Evolutionary conservation across 2,797 vertebrate species (phyloP).

Genomic region (Hydrocynus forskahlii): DNA sequence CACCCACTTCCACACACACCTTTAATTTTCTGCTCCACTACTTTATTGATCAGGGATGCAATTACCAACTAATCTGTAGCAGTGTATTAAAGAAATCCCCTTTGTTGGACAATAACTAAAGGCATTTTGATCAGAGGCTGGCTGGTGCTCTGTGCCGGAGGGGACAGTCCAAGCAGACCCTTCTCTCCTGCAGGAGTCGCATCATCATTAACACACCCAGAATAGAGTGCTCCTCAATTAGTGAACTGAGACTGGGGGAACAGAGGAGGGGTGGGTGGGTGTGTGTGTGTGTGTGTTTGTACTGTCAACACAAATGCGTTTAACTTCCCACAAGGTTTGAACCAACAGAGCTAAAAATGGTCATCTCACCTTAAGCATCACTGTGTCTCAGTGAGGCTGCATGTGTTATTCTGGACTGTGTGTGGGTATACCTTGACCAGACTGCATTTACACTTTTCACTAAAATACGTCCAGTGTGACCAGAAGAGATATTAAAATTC

Average conservation of each 20-base stretch:
- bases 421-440: no score
- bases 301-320: not conserved
- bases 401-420: no score
- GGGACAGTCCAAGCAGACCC: constrained; percentile 67
- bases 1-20: constrained; percentile 55
- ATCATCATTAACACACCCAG: constrained; percentile 81
- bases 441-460: no score
- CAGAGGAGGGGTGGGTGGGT: constrained; percentile 46
- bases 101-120: constrained; percentile 89
- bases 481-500: no score
- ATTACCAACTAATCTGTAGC: constrained; percentile 85
- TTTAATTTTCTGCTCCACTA: constrained; percentile 87
- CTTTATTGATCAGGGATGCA: constrained; percentile 88
- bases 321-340: constrained; percentile 3
- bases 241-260: constrained; percentile 73
- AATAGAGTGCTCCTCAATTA: constrained; percentile 77
- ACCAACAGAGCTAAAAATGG: not conserved
- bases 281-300: not conserved
- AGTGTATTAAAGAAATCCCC: constrained; percentile 84
- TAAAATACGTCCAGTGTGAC: no score
- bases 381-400: not conserved
- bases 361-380: not conserved
- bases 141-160: constrained; percentile 73
- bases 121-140: constrained; percentile 80
- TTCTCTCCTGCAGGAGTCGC: constrained; percentile 61